phyloP scores from a whole-genome alignment of 2,797 vertebrate genomes.

The Geotria australis region DNA sequence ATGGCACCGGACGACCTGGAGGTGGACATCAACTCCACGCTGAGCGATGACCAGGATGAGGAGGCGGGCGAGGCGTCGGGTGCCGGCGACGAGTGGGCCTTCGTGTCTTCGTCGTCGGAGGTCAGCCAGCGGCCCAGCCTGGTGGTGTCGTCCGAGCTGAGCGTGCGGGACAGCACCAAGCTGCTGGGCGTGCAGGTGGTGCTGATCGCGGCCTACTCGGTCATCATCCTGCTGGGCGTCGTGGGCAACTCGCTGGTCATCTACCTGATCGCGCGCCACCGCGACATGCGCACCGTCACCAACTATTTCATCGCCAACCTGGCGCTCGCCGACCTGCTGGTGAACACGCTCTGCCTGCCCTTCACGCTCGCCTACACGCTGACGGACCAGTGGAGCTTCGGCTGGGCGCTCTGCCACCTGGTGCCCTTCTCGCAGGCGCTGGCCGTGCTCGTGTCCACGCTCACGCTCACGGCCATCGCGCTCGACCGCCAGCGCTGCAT shows the following conservation, averaged over 20 bases:
- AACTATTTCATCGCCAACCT: constrained; percentile 84
- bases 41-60: too few relatives aligned
- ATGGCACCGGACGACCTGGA: too few relatives aligned
- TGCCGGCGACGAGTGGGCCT: too few relatives aligned
- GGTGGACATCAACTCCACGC: too few relatives aligned
- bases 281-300: constrained; percentile 51
- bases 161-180: constrained; percentile 43
- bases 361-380: constrained; percentile 66
- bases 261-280: constrained; percentile 58
- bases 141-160: background rate
- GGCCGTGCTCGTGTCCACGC: constrained; percentile 64
- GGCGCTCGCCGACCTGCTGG: constrained; percentile 58
- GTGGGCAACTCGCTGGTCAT: constrained; percentile 64
- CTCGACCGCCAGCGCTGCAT: constrained; percentile 69
- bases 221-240: constrained; percentile 61
- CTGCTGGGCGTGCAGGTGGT: constrained; percentile 41
- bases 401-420: constrained; percentile 42
- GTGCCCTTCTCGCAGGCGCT: constrained; percentile 63
- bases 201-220: constrained; percentile 67
- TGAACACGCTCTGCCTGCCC: constrained; percentile 57
- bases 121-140: too few relatives aligned
- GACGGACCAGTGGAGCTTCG: constrained; percentile 54
- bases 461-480: constrained; percentile 66
- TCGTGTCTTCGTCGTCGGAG: too few relatives aligned
- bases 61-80: too few relatives aligned